These are phyloP conservation scores for Lagopus leucura DNA, from an alignment of 2,113 vertebrate species.

Conservation along the genomic window DNA sequence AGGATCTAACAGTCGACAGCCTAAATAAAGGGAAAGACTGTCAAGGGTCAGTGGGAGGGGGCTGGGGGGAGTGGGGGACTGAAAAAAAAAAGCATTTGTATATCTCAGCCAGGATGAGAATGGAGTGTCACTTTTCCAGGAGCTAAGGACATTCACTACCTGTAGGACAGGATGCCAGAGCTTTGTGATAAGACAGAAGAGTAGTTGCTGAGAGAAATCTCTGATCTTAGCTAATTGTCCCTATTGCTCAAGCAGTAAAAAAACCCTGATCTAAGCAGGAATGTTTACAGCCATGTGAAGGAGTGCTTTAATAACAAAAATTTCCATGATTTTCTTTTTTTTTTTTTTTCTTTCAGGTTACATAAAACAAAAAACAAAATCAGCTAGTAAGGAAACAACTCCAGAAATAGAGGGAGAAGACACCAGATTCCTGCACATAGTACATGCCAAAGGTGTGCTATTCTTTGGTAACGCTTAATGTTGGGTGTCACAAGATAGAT, in stretches of 20 bases:
- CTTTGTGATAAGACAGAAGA: not conserved
- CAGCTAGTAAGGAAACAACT: not conserved
- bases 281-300: not conserved
- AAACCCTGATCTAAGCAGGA: not conserved
- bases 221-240: not conserved
- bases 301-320: not conserved
- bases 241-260: not conserved
- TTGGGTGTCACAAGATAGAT: not conserved
- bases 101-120: not conserved
- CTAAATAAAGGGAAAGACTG: not conserved
- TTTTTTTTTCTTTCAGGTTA: not conserved
- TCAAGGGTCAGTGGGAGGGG: not conserved
- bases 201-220: not conserved
- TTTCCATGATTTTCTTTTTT: not conserved
- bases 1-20: not conserved
- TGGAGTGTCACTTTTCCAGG: not conserved
- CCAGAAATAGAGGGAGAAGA: not conserved
- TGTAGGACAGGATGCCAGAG: not conserved
- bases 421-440: not conserved
- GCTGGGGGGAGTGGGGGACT: not conserved
- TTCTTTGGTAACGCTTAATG: not conserved
- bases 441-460: not conserved
- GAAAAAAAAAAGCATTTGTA: rapidly evolving
- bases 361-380: not conserved
- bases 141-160: not conserved